These are phyloP conservation scores for Narcine bancroftii DNA, from an alignment of 2,113 vertebrate genomes.

Conservation along the genomic window DNA sequence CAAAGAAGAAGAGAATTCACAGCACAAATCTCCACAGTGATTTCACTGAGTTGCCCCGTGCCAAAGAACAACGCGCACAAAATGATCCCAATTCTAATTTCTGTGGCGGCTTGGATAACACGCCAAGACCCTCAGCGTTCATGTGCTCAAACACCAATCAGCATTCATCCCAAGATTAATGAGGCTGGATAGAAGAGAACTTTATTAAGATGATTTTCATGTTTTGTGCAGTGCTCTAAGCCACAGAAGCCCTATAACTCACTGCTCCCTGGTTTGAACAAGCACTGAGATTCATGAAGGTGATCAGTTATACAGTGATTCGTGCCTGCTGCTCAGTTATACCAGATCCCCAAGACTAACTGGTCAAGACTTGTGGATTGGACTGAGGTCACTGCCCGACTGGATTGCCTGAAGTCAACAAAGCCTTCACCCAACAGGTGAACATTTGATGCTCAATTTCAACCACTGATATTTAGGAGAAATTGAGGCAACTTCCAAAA, in stretches of 20 bases:
- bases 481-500: background rate
- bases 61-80: no score
- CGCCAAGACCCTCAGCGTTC: background rate
- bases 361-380: background rate
- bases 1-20: background rate
- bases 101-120: background rate
- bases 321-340: background rate
- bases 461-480: background rate
- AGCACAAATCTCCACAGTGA: background rate
- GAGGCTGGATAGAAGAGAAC: background rate
- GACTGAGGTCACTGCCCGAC: no score
- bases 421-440: background rate
- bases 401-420: background rate
- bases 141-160: background rate
- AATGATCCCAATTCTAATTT: no score
- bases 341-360: background rate
- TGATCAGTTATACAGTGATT: background rate
- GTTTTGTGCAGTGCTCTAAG: background rate
- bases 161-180: constrained; percentile 4
- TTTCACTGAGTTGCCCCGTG: background rate
- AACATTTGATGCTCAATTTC: background rate
- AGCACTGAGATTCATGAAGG: background rate
- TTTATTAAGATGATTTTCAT: background rate
- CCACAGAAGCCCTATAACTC: background rate
- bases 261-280: background rate